Percentiles rank a stretch among this genome's conserved stretches.
Conservation (phyloP, 2,797 vertebrate genomes). For the Rhinatrema bivittatum region DNA sequence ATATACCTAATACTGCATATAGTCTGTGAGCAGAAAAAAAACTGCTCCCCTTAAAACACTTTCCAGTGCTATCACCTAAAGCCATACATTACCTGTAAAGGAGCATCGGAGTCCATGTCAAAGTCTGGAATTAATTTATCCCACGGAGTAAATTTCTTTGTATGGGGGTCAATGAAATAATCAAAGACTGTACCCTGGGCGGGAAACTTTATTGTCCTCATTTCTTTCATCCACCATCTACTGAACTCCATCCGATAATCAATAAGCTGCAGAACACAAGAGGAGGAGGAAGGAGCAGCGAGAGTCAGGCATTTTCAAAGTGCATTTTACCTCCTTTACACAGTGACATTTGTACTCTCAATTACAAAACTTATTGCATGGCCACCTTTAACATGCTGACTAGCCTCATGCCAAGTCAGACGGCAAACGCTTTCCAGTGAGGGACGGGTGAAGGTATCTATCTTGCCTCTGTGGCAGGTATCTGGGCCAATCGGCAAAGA, state of each 20-base stretch:
- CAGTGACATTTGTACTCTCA: too few species aligned
- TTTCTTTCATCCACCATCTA: conserved; percentile 75
- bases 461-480: too few species aligned
- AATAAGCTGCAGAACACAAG: conserved; percentile 52
- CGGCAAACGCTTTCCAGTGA: too few species aligned
- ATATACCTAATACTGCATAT: too few species aligned
- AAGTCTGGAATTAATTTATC: conserved; percentile 57
- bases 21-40: too few species aligned
- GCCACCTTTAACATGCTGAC: too few species aligned
- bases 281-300: conserved; percentile 7
- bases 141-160: conserved; percentile 66
- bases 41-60: conserved; percentile 3
- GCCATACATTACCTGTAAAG: conserved; percentile 51
- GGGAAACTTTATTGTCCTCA: conserved; percentile 71
- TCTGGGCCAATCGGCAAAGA: too few species aligned
- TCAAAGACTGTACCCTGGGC: conserved; percentile 77
- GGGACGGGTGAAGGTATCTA: too few species aligned
- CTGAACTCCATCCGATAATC: conserved; percentile 75
- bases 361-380: too few species aligned
- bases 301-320: background rate
- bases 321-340: too few species aligned
- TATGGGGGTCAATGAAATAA: conserved; percentile 68
- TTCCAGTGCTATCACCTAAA: too few species aligned
- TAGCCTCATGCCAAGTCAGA: too few species aligned
- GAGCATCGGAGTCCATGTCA: conserved; percentile 60